These are phyloP conservation scores for Acanthopleura granulata DNA, from an alignment of 2,888 invertebrate genomes.

Conservation along the genomic window DNA sequence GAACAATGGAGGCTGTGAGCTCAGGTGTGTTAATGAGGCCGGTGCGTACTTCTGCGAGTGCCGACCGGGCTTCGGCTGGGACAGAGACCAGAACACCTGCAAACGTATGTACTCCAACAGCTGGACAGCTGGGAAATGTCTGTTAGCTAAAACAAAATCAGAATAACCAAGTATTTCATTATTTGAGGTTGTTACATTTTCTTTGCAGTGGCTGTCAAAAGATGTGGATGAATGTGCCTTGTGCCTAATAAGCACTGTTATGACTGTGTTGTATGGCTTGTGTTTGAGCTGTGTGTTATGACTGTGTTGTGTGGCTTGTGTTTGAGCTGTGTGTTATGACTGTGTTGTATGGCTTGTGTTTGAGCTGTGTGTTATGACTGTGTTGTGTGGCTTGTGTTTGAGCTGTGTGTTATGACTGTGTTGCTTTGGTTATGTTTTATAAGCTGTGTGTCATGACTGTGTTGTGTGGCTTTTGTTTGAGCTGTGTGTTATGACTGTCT, in stretches of 20 bases:
- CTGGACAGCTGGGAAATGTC: too few relatives aligned
- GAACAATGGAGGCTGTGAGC: conserved; percentile 11
- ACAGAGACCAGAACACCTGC: not conserved
- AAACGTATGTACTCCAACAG: not conserved
- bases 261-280: not conserved
- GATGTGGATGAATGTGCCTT: too few relatives aligned
- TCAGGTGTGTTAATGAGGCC: not conserved
- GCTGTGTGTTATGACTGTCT: too few relatives aligned
- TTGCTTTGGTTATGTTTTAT: too few relatives aligned
- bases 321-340: conserved; percentile 4
- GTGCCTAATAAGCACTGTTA: too few relatives aligned
- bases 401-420: conserved; percentile 14
- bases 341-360: not conserved
- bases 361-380: conserved; percentile 3
- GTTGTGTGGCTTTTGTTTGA: too few relatives aligned
- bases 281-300: conserved; percentile 3
- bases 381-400: not conserved
- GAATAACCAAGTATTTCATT: too few relatives aligned
- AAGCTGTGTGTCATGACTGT: too few relatives aligned
- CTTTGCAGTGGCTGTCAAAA: too few relatives aligned
- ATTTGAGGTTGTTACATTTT: too few relatives aligned
- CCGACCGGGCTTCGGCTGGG: not conserved
- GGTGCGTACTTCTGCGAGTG: not conserved
- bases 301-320: not conserved
- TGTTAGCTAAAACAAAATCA: too few relatives aligned